Evolutionary conservation across 2,888 invertebrate genomes (phyloP), one percentile per base, ranked within the genome.

Genomic region (Mesochorus sp.): DNA sequence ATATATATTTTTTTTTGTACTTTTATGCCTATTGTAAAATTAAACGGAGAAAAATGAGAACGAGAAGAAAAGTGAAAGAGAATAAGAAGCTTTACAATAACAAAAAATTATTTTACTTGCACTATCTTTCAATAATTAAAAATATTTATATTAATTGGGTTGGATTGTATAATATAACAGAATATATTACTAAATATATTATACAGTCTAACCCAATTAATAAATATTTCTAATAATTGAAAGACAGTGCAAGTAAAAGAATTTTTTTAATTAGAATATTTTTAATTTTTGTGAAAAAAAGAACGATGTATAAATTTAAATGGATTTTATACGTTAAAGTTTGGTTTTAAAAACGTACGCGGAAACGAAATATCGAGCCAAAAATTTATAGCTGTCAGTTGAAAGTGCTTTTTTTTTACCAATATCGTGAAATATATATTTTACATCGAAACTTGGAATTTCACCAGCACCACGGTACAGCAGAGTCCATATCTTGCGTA

Each of bases 1-100:
- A 42, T 10, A 24, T 24, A 17, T 28, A 26, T 17, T 8, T 12
- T 2, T 17, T 14, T 8, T 17, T 44, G 21, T 17, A 12, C 12
- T 2, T 17, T 14, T 8, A 19, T 44, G 21, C 51, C 3, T 47
- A 49, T 17, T n/a, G 37, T 66, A 37, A 28, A 39, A 28, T 26
- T 6, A 19, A 53, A 53, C 21, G 19, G 28, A 59, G 47, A 37
- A 70, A 28, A 55, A 47, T 59, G 14, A 34, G 6, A 55, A 53
- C 42, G 68, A 47, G 57, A 37, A 70, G 68, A 70, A 70, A 70
- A 67, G 66, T 53, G 66, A 28, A 3, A 34, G 28, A 12, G 26
- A 44, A 51, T 8, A 28, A 51, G 51, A 19, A 31, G 14, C 44
- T 44, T 31, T 21, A 61, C 51, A 37, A 39, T 17, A 31, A 3